Evolutionary conservation across 2,113 vertebrate species (phyloP).

Genomic region (Mesitornis unicolor): DNA sequence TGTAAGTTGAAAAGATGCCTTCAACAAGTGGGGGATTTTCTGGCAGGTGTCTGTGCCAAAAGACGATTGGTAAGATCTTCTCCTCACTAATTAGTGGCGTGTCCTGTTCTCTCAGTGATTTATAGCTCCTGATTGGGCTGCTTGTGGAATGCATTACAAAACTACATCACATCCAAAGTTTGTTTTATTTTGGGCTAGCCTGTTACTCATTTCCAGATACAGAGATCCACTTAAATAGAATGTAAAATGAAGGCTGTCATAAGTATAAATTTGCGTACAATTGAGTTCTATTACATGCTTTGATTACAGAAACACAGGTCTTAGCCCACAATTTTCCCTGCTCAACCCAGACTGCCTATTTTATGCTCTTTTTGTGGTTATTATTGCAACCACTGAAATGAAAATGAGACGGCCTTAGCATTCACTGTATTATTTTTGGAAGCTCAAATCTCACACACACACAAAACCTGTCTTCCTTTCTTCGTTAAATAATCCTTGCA

Average conservation of each 20-base stretch:
- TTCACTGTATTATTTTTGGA: slow-evolving; percentile 33
- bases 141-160: background rate
- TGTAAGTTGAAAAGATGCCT: slow-evolving; percentile 5
- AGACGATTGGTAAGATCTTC: background rate
- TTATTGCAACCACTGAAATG: slow-evolving; percentile 71
- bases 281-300: slow-evolving; percentile 50
- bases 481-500: background rate
- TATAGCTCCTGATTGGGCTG: background rate
- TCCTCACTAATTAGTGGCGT: slow-evolving; percentile 1
- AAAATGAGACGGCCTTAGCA: slow-evolving; percentile 23
- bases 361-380: slow-evolving; percentile 56
- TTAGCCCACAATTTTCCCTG: slow-evolving; percentile 59
- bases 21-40: slow-evolving; percentile 9
- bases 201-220: slow-evolving; percentile 29
- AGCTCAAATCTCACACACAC: background rate
- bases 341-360: slow-evolving; percentile 54
- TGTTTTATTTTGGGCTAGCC: background rate
- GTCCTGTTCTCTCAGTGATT: slow-evolving; percentile 24
- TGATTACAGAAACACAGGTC: slow-evolving; percentile 50
- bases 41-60: background rate
- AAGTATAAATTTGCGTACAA: slow-evolving; percentile 40
- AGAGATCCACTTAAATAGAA: slow-evolving; percentile 53
- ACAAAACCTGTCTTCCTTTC: background rate
- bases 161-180: slow-evolving; percentile 5
- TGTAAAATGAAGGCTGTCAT: slow-evolving; percentile 38